A percentile compares a stretch with the other conserved stretches of the same genome.
Evolutionary conservation across 2,113 vertebrate species (phyloP).

Genomic region (Siniperca chuatsi): DNA sequence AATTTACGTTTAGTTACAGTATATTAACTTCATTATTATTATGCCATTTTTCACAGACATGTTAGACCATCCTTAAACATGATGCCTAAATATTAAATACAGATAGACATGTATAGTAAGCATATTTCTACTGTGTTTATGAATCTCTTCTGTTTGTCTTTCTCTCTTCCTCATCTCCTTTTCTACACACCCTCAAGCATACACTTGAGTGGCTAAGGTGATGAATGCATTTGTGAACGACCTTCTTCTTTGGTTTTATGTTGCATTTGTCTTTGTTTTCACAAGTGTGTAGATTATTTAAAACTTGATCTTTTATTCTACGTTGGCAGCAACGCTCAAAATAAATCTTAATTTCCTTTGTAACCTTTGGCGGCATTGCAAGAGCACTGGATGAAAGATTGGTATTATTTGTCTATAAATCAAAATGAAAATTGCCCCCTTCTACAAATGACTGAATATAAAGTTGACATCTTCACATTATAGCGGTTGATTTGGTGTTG

Average conservation of each 20-base stretch:
- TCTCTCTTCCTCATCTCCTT: background rate
- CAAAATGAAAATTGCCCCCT: constrained; percentile 85
- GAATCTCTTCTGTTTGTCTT: background rate
- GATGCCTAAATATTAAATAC: background rate
- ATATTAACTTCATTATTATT: background rate
- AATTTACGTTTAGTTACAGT: background rate
- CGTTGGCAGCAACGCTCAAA: constrained; percentile 48
- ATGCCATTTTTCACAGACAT: background rate
- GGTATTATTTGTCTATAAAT: constrained; percentile 86
- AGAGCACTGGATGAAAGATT: constrained; percentile 86
- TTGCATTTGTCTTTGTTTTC: constrained; percentile 73
- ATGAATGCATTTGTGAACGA: constrained; percentile 60
- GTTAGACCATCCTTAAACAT: background rate
- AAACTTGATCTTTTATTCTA: constrained; percentile 71
- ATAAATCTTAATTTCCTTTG: constrained; percentile 80
- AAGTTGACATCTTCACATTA: constrained; percentile 84
- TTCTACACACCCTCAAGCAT: background rate
- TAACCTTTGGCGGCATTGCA: constrained; percentile 77
- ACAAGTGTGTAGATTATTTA: constrained; percentile 76
- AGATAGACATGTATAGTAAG: background rate
- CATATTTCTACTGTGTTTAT: background rate
- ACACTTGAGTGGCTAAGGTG: constrained; percentile 25
- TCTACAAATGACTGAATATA: constrained; percentile 84
- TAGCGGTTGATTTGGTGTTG: constrained; percentile 83
- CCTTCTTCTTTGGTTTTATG: constrained; percentile 70